Conservation (phyloP, 35 echinoderm and acorn worm genomes). For the Chiridota heheva region DNA sequence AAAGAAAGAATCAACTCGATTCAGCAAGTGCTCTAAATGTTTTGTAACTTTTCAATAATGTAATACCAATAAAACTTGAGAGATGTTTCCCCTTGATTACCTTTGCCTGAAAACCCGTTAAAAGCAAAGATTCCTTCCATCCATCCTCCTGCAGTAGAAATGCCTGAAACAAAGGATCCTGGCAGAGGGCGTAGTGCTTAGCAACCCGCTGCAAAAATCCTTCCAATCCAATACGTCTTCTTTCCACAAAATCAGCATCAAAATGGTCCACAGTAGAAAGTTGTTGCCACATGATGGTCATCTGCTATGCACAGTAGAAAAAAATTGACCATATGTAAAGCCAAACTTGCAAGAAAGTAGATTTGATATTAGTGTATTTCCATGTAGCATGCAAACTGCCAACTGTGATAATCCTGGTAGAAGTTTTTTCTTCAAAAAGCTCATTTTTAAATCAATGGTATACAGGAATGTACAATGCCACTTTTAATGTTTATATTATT, state of each 20-base stretch:
- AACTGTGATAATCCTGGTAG: neutral
- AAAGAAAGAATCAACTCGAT: too few species aligned
- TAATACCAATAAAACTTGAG: too few species aligned
- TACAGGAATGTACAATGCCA: too few species aligned
- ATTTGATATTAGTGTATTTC: neutral
- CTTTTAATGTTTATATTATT: too few species aligned
- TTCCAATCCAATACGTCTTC: slow-evolving; percentile 79
- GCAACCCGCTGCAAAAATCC: slow-evolving; percentile 86
- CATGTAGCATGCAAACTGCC: neutral
- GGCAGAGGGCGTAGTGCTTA: slow-evolving; percentile 61
- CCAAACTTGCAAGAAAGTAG: neutral
- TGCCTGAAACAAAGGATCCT: slow-evolving; percentile 83
- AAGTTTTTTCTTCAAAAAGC: too few species aligned
- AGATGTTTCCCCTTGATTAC: too few species aligned
- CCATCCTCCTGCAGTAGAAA: slow-evolving; percentile 90
- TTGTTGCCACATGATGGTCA: slow-evolving; percentile 96
- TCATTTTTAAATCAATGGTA: too few species aligned
- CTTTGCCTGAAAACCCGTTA: slow-evolving; percentile 97
- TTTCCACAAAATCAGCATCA: slow-evolving; percentile 96
- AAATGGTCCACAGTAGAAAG: slow-evolving; percentile 96
- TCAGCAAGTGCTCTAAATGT: too few species aligned
- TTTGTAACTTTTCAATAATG: too few species aligned
- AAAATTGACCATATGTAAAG: neutral
- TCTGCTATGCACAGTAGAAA: slow-evolving; percentile 35
- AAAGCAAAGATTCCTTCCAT: slow-evolving; percentile 78